A percentile compares a stretch with the other conserved stretches of the same genome.
Conservation (phyloP, 2,888 invertebrate species). For the Nowickia ferox region DNA sequence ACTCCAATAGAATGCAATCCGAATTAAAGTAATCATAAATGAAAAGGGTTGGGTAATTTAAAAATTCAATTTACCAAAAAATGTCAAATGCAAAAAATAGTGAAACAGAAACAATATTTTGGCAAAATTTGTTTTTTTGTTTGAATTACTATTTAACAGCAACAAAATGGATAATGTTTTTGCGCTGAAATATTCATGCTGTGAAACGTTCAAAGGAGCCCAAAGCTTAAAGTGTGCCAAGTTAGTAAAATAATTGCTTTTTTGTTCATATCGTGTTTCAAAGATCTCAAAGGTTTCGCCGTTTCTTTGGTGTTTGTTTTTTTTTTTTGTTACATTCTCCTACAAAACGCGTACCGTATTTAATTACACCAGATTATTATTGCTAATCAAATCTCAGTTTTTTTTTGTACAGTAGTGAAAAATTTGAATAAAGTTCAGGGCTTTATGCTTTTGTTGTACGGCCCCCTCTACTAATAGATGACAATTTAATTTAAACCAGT, state of each 20-base stretch:
- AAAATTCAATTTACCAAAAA: not conserved
- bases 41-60: slow-evolving; percentile 50
- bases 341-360: not conserved
- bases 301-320: too few relatives aligned
- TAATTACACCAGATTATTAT: not conserved
- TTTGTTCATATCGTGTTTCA: not conserved
- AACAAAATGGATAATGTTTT: not conserved
- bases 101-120: not conserved
- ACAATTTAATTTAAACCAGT: slow-evolving; percentile 25
- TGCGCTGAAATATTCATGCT: slow-evolving; percentile 2
- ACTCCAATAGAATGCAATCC: not conserved
- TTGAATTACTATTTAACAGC: not conserved
- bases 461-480: slow-evolving; percentile 12
- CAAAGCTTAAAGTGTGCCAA: slow-evolving; percentile 12
- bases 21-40: slow-evolving; percentile 42
- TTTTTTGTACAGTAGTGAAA: not conserved
- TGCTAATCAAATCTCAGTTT: not conserved
- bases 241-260: slow-evolving; percentile 14
- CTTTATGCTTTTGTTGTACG: not conserved
- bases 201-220: not conserved
- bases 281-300: not conserved
- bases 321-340: not conserved
- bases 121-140: not conserved
- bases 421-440: slow-evolving; percentile 17
- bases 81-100: not conserved